phyloP scores from a whole-genome alignment of 2,113 vertebrate genomes.

The Cygnus buccinator region DNA sequence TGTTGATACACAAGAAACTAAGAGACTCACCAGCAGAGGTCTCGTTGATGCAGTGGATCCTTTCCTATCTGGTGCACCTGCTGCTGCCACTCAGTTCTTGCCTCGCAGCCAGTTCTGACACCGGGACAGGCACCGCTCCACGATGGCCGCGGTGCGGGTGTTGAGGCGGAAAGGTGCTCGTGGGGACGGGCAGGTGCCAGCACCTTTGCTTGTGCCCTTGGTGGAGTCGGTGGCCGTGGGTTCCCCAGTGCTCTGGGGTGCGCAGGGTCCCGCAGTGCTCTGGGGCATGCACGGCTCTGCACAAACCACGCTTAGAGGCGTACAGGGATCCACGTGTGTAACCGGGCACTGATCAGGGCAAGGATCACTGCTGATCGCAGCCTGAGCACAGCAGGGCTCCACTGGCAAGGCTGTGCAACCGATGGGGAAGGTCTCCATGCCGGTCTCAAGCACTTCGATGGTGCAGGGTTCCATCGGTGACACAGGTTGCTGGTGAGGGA shows the following conservation, averaged over 20 bases:
- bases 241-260: not conserved
- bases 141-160: not conserved
- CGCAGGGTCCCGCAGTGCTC: not conserved
- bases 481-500: not conserved
- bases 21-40: not conserved
- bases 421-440: not conserved
- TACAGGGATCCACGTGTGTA: fast-evolving
- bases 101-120: constrained; percentile 30
- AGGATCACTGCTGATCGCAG: fast-evolving
- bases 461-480: fast-evolving
- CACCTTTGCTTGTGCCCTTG: not conserved
- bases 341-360: fast-evolving
- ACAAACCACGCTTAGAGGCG: fast-evolving
- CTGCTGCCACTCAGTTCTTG: not conserved
- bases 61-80: fast-evolving
- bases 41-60: not conserved
- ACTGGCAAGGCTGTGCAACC: not conserved
- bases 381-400: not conserved
- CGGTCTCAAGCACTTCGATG: not conserved
- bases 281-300: fast-evolving
- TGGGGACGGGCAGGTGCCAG: fast-evolving
- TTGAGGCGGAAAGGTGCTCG: not conserved
- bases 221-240: fast-evolving
- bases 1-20: not conserved
- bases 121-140: constrained; percentile 38